Conservation (phyloP, 2,888 invertebrate species). For the Apamea crenata region DNA sequence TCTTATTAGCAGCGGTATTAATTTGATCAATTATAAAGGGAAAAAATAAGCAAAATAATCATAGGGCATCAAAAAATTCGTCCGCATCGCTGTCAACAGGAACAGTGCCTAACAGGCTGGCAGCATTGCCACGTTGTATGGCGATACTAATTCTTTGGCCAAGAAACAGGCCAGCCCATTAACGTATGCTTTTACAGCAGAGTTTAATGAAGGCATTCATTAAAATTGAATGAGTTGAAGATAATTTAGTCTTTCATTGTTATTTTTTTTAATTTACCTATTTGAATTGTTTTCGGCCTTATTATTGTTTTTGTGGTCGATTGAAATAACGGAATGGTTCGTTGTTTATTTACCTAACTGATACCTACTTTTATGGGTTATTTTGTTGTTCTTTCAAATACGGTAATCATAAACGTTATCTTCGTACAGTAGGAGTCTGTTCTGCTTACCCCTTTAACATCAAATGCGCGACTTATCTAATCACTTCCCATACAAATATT, state of each 20-base stretch:
- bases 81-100: too few relatives aligned
- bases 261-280: not conserved
- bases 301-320: not conserved
- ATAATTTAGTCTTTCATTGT: not conserved
- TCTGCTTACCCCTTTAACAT: not conserved
- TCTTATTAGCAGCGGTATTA: too few relatives aligned
- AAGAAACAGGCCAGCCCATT: too few relatives aligned
- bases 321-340: not conserved
- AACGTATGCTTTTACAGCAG: slow-evolving; percentile 49
- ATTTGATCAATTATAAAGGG: too few relatives aligned
- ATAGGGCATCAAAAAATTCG: too few relatives aligned
- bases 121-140: too few relatives aligned
- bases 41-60: too few relatives aligned
- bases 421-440: not conserved
- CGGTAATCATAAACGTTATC: not conserved
- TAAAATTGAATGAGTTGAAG: slow-evolving; percentile 27
- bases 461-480: not conserved
- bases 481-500: slow-evolving; percentile 1
- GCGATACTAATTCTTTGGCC: too few relatives aligned
- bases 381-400: not conserved
- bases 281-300: not conserved
- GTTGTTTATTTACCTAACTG: not conserved
- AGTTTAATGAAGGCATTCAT: slow-evolving; percentile 36
- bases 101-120: too few relatives aligned
- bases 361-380: not conserved